A percentile compares a stretch with the other conserved stretches of the same genome.
Conservation (phyloP, 2,113 vertebrate genomes). For the Oryzias celebensis region DNA sequence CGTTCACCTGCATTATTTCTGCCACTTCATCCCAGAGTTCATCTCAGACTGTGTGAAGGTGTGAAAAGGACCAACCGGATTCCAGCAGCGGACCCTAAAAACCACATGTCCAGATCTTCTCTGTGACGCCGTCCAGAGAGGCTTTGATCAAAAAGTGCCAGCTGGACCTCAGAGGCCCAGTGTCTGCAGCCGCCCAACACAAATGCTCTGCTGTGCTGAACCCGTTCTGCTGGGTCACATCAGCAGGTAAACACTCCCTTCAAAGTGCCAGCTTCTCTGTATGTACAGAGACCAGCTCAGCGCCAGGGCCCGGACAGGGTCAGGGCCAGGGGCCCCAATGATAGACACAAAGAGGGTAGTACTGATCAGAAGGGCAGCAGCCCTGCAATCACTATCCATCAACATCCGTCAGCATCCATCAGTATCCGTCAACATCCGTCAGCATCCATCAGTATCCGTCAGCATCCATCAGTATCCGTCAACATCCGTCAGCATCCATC, state of each 20-base stretch:
- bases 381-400: conserved; percentile 13
- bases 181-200: conserved; percentile 53
- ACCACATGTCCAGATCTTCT: conserved; percentile 7
- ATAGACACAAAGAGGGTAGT: conserved; percentile 71
- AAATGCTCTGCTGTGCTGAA: conserved; percentile 21
- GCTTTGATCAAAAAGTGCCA: conserved; percentile 62
- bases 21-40: conserved; percentile 51
- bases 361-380: conserved; percentile 72
- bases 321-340: conserved; percentile 38
- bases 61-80: conserved; percentile 4
- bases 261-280: conserved; percentile 60
- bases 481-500: too few species aligned
- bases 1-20: conserved; percentile 68
- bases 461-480: too few species aligned
- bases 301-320: background rate
- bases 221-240: conserved; percentile 59
- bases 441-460: too few species aligned
- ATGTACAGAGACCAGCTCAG: conserved; percentile 18
- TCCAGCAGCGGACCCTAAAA: too few species aligned
- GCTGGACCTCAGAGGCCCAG: conserved; percentile 48
- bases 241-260: conserved; percentile 46
- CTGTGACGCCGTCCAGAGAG: conserved; percentile 46
- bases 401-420: too few species aligned
- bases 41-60: conserved; percentile 53
- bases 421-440: too few species aligned